phyloP scores from a whole-genome alignment of 2,797 vertebrate genomes.

The Novumbra hubbsi region DNA sequence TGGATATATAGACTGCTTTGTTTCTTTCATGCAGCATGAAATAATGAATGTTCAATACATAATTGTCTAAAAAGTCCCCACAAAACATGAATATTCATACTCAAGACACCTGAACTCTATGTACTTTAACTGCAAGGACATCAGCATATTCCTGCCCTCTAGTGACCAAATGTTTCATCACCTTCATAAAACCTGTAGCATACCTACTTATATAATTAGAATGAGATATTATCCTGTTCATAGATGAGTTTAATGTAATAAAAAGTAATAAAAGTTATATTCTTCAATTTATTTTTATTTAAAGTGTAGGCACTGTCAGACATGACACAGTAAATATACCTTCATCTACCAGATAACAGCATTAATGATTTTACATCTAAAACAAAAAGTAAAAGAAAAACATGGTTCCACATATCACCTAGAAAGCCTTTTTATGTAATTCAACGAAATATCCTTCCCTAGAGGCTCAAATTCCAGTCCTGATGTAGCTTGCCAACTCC shows the following conservation, averaged over 20 bases:
- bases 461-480: neutral
- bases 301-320: neutral
- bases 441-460: neutral
- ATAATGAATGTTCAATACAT: neutral
- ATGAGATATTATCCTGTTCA: too few relatives aligned
- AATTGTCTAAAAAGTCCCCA: neutral
- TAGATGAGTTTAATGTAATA: too few relatives aligned
- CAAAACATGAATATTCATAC: neutral
- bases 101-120: too few relatives aligned
- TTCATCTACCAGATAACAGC: neutral
- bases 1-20: neutral
- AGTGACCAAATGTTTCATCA: slow-evolving; percentile 2
- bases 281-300: neutral
- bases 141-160: neutral
- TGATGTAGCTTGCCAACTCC: neutral
- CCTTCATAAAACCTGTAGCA: neutral
- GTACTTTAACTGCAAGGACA: neutral
- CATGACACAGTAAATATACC: neutral
- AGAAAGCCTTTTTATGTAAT: neutral
- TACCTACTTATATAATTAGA: neutral
- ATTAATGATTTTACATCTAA: neutral
- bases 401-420: too few relatives aligned
- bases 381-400: neutral
- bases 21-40: neutral
- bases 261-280: too few relatives aligned